phyloP scores from a whole-genome alignment of 2,797 vertebrate species.

The Cygnus olor region DNA sequence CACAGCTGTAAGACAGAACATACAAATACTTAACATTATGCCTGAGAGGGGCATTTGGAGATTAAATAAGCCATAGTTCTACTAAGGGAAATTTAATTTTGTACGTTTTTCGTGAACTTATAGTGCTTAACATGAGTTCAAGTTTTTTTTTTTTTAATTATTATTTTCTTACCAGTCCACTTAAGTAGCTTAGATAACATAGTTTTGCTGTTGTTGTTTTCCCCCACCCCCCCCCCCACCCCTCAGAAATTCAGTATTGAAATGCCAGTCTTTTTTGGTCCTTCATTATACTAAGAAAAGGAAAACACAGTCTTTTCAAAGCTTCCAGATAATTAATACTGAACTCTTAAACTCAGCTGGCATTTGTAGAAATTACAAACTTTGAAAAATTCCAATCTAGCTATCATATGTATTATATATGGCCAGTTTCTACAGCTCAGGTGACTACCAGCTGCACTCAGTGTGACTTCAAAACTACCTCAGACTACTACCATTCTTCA shows the following conservation, averaged over 20 bases:
- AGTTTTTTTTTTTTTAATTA: background rate
- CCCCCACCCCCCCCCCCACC: too few species aligned
- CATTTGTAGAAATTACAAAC: background rate
- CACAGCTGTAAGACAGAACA: background rate
- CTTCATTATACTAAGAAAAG: background rate
- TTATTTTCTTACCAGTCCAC: background rate
- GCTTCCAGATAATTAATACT: background rate
- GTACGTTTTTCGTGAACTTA: background rate
- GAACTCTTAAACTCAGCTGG: background rate
- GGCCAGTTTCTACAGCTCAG: background rate
- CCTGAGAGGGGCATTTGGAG: background rate
- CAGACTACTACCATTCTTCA: background rate
- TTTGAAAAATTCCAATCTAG: background rate
- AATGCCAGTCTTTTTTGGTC: background rate
- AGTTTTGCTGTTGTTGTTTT: background rate
- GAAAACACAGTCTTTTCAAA: background rate
- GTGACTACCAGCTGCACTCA: background rate
- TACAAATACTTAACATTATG: background rate
- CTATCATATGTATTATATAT: background rate
- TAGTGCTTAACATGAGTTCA: background rate
- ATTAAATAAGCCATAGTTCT: background rate
- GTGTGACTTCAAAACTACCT: background rate
- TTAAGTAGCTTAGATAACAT: background rate
- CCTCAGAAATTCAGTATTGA: background rate
- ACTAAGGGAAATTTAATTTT: background rate